A percentile compares a stretch with the other conserved stretches of the same genome.
Conservation (phyloP, 2,888 invertebrate species). For the Ichneumoninae sp. region DNA sequence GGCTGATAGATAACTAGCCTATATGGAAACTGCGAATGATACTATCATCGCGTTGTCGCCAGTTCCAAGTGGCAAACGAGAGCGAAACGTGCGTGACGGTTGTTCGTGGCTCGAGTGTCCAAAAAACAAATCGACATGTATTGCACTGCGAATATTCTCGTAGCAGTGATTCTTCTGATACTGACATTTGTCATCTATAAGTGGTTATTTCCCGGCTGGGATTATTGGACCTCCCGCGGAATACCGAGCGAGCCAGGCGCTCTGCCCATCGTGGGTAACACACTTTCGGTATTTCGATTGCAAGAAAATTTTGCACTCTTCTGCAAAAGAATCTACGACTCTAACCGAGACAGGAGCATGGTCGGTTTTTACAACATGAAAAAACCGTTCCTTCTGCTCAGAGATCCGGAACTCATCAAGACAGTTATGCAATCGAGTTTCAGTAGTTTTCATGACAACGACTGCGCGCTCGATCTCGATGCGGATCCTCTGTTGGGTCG, state of each 20-base stretch:
- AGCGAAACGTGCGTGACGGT: background rate
- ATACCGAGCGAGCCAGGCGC: slow-evolving; percentile 41
- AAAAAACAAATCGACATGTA: slow-evolving; percentile 6
- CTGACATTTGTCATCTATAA: slow-evolving; percentile 1
- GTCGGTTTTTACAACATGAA: slow-evolving; percentile 53
- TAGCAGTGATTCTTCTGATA: background rate
- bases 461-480: background rate
- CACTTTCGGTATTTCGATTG: slow-evolving; percentile 26
- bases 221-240: slow-evolving; percentile 56
- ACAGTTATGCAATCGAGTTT: slow-evolving; percentile 44
- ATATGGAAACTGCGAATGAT: background rate
- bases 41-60: background rate
- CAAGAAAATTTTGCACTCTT: slow-evolving; percentile 24
- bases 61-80: background rate
- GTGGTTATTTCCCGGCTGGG: background rate
- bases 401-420: slow-evolving; percentile 56
- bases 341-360: slow-evolving; percentile 48
- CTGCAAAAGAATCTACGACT: slow-evolving; percentile 1
- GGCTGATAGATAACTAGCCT: background rate
- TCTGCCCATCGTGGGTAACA: slow-evolving; percentile 54
- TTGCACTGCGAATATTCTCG: slow-evolving; percentile 4
- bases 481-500: slow-evolving; percentile 42
- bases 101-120: background rate
- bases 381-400: slow-evolving; percentile 44
- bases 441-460: slow-evolving; percentile 19